Evolutionary conservation across 1,140 invertebrate species (phyloP), one percentile per base, ranked within the genome.

Genomic region (Aethina tumida): DNA sequence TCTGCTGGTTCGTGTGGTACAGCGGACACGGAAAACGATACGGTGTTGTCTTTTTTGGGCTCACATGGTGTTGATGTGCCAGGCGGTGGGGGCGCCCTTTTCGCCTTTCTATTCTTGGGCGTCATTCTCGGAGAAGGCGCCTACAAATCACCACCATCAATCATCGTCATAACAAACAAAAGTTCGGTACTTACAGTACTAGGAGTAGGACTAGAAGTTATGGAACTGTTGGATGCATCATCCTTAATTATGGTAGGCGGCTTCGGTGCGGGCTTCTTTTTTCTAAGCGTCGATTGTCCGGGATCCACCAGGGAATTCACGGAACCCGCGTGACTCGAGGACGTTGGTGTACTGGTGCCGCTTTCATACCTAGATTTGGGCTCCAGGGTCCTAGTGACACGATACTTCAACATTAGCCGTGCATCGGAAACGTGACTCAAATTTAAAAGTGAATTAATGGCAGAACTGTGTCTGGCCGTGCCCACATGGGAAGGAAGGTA

Each of bases 191-290:
- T 60, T 49, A 68, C 65, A 41, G 52, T 42, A 52, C 59, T 66
- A 6, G 48, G 39, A 40, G 48, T 55, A 35, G 49, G 62, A 53
- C 56, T 67, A 25, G 54, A 58, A 26, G 52, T 35, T 18, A 47
- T 21, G 29, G 60, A 60, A 50, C 47, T 54, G 6, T 33, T 33
- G 17, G 52, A 49, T 21, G 36, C 35, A 18, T 42, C 42, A 33
- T 22, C 10, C 34, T 38, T 16, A 31, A 37, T 52, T 4, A 53
- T 74, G 24, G 57, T 65, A 2, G 79, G 79, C 32, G 80, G 80
- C 16, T 70, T 71, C 1, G 81, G 80, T 2, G 81, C 79, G 2
- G 69, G 74, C 39, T 78, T 75, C 52, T 80, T 81, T 51, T 81
- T 82, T 24, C 72, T 65, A n/a, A n/a, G n/a, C n/a, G n/a, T n/a